Evolutionary conservation across 2,113 vertebrate species (phyloP).

Genomic region (Sciurus niger): DNA sequence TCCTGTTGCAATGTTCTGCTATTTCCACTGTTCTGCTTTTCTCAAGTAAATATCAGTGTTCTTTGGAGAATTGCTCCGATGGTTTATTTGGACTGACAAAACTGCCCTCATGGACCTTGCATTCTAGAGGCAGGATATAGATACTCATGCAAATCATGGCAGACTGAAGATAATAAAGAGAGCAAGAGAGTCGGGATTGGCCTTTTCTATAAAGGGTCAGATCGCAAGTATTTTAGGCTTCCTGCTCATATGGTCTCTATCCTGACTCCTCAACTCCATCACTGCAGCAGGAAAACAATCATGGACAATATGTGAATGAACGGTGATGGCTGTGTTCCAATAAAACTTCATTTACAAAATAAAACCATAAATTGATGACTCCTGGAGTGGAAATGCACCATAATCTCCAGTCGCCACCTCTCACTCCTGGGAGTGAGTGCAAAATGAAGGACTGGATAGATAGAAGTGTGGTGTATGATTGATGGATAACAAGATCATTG

Average conservation of each 20-base stretch:
- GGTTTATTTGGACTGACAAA: background rate
- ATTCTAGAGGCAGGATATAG: background rate
- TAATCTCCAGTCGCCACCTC: background rate
- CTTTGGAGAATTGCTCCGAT: background rate
- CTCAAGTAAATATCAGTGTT: background rate
- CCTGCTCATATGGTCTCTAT: background rate
- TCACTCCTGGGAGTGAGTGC: background rate
- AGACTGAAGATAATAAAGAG: conserved; percentile 13
- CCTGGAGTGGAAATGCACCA: background rate
- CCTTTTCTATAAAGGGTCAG: background rate
- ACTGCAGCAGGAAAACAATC: background rate
- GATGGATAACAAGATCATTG: background rate
- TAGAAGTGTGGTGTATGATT: conserved; percentile 2
- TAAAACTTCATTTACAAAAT: background rate
- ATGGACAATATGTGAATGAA: background rate
- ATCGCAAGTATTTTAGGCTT: background rate
- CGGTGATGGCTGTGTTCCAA: background rate
- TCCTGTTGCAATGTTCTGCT: background rate
- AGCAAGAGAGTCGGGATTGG: background rate
- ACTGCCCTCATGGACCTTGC: background rate
- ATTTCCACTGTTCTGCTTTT: too few species aligned
- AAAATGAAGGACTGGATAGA: background rate
- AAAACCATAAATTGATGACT: background rate
- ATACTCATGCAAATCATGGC: background rate
- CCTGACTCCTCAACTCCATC: background rate